These are phyloP conservation scores for Neopelma chrysocephalum DNA, from an alignment of 2,797 vertebrate genomes.

Conservation along the genomic window DNA sequence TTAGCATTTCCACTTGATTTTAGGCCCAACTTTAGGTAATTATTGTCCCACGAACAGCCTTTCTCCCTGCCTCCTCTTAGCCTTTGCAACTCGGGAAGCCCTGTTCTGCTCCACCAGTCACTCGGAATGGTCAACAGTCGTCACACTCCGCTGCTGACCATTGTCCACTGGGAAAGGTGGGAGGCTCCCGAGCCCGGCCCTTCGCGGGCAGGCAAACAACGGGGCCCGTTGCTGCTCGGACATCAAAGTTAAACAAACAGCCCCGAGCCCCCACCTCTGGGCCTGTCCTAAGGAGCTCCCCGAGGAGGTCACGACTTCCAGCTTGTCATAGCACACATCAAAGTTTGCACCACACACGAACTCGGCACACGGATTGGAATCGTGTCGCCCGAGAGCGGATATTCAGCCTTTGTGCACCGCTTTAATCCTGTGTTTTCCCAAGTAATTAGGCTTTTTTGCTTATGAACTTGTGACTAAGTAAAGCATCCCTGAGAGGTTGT, in stretches of 20 bases:
- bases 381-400: constrained; percentile 73
- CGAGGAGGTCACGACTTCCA: constrained; percentile 73
- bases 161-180: constrained; percentile 84
- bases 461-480: constrained; percentile 84
- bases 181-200: constrained; percentile 73
- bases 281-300: constrained; percentile 63
- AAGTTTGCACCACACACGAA: constrained; percentile 84
- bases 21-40: constrained; percentile 22
- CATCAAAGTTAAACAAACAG: constrained; percentile 95
- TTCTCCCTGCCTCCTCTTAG: constrained; percentile 50
- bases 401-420: constrained; percentile 72
- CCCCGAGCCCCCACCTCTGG: constrained; percentile 15
- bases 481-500: constrained; percentile 76
- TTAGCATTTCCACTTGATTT: constrained; percentile 22
- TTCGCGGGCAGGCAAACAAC: constrained; percentile 83
- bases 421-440: constrained; percentile 80
- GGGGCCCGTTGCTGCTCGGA: constrained; percentile 70
- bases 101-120: constrained; percentile 76
- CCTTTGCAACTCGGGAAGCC: constrained; percentile 59
- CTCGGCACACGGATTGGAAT: constrained; percentile 69
- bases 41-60: constrained; percentile 29
- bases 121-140: constrained; percentile 88
- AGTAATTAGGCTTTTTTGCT: constrained; percentile 81
- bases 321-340: constrained; percentile 80
- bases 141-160: constrained; percentile 83